phyloP scores from a whole-genome alignment of 2,113 vertebrate species.

The Erythrocebus patas region DNA sequence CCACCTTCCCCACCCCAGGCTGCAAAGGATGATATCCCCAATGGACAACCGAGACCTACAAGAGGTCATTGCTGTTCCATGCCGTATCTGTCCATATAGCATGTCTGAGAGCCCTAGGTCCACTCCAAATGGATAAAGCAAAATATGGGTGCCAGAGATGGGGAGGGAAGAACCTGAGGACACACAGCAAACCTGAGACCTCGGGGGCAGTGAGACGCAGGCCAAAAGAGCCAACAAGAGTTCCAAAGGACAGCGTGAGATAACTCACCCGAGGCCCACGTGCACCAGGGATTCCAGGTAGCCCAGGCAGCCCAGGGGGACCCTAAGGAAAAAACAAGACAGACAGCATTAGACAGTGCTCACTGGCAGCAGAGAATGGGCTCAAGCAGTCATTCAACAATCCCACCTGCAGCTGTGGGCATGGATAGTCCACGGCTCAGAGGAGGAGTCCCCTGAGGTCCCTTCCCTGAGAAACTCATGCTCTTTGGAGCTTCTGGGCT shows the following conservation, averaged over 20 bases:
- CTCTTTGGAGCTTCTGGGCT: background rate
- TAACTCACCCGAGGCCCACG: conserved; percentile 93
- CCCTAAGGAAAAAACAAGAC: conserved; percentile 85
- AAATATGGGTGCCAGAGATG: background rate
- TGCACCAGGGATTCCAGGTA: conserved; percentile 91
- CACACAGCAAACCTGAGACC: background rate
- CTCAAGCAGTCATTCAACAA: background rate
- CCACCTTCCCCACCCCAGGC: background rate
- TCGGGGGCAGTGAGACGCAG: fast-evolving
- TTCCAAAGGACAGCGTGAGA: background rate
- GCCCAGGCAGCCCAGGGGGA: conserved; percentile 91
- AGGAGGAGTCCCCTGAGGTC: background rate
- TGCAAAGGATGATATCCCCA: background rate
- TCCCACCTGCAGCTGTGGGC: background rate
- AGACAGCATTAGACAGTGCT: background rate
- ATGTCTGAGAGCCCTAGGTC: background rate
- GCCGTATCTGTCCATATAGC: background rate
- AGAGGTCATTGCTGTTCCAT: background rate
- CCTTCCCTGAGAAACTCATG: background rate
- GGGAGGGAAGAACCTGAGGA: background rate
- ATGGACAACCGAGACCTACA: background rate
- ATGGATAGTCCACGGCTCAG: background rate
- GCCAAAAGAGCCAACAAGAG: background rate
- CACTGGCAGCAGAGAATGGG: background rate
- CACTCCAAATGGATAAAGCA: background rate